phyloP scores from a whole-genome alignment of 2,797 vertebrate genomes.

The Eulemur albifrons region DNA sequence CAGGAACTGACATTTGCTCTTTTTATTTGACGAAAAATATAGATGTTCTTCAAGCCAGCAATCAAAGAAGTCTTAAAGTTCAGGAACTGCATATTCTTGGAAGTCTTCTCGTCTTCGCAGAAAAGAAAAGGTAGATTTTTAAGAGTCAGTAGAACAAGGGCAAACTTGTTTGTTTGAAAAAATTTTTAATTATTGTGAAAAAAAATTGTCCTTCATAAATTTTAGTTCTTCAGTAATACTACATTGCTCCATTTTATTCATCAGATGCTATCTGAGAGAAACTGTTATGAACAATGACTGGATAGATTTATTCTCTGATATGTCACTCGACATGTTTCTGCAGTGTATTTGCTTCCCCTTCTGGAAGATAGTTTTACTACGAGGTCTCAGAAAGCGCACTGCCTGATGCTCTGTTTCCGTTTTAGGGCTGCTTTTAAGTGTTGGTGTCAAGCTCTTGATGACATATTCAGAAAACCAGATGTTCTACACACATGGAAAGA shows the following conservation, averaged over 20 bases:
- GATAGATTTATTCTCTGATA: background rate
- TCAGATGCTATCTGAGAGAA: background rate
- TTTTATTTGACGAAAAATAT: constrained; percentile 72
- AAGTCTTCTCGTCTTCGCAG: constrained; percentile 91
- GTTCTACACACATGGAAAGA: constrained; percentile 91
- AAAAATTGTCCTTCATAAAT: background rate
- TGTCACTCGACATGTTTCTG: constrained; percentile 15
- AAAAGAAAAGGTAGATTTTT: constrained; percentile 88
- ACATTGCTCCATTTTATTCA: background rate
- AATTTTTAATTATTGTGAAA: background rate
- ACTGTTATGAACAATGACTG: background rate
- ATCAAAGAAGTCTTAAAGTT: constrained; percentile 88
- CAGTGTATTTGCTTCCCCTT: background rate
- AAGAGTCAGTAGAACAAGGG: background rate
- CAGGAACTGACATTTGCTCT: constrained; percentile 67
- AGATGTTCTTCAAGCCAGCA: constrained; percentile 90
- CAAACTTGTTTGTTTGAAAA: background rate
- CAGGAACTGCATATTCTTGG: constrained; percentile 93
- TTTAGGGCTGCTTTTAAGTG: constrained; percentile 90
- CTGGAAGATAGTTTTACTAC: constrained; percentile 49
- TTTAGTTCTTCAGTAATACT: constrained; percentile 12
- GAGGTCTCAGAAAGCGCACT: background rate
- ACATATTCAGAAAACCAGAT: constrained; percentile 86
- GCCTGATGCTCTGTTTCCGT: constrained; percentile 62
- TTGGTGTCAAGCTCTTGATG: constrained; percentile 94